phyloP scores from a whole-genome alignment of 1,140 invertebrate species.

The Hycleus cichorii region DNA sequence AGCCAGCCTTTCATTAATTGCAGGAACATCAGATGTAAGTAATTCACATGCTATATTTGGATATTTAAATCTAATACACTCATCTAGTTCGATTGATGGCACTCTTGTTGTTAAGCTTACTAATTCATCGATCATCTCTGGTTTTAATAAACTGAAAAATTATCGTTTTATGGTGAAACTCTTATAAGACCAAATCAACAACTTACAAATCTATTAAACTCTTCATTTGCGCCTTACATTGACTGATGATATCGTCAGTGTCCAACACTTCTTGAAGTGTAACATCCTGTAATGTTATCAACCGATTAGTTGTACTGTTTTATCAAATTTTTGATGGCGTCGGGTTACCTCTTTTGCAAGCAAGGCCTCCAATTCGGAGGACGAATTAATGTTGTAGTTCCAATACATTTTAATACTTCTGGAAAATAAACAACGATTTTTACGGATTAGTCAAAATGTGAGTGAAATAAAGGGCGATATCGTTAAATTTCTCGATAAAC shows the following conservation, averaged over 20 bases:
- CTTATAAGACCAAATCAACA: not conserved
- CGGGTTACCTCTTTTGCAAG: slow-evolving; percentile 63
- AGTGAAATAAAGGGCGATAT: too few relatives aligned
- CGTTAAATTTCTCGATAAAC: too few relatives aligned
- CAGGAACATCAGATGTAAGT: slow-evolving; percentile 79
- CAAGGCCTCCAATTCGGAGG: slow-evolving; percentile 65
- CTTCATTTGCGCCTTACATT: slow-evolving; percentile 90
- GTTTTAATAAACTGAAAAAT: slow-evolving; percentile 65
- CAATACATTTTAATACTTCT: slow-evolving; percentile 62
- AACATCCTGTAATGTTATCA: slow-evolving; percentile 64
- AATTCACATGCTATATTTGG: slow-evolving; percentile 92
- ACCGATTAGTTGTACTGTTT: not conserved
- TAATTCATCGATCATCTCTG: slow-evolving; percentile 77
- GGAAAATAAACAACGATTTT: not conserved
- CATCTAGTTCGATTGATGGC: slow-evolving; percentile 67
- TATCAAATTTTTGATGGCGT: not conserved
- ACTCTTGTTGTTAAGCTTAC: slow-evolving; percentile 80
- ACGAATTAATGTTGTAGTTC: slow-evolving; percentile 65
- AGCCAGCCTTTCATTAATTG: slow-evolving; percentile 78
- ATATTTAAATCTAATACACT: slow-evolving; percentile 78
- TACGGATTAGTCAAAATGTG: not conserved
- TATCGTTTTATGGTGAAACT: too few relatives aligned
- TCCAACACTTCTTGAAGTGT: slow-evolving; percentile 85
- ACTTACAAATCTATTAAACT: slow-evolving; percentile 90
- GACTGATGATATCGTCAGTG: slow-evolving; percentile 90